Conservation (phyloP, 2,113 vertebrate species). For the Cyprinodon tularosa region DNA sequence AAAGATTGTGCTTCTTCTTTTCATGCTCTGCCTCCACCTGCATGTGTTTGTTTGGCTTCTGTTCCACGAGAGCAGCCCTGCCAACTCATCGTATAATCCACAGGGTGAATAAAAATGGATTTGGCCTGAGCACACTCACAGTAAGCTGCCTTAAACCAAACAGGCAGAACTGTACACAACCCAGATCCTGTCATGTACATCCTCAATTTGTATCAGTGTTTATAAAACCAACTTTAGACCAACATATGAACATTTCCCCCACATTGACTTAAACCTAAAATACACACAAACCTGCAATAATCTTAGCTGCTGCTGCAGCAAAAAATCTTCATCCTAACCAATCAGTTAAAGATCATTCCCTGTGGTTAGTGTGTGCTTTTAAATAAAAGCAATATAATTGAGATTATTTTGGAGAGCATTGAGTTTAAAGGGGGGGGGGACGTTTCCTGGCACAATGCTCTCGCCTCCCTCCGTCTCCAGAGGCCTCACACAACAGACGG, state of each 20-base stretch:
- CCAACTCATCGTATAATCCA: constrained; percentile 59
- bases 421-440: constrained; percentile 26
- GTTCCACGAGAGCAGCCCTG: constrained; percentile 7
- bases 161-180: constrained; percentile 38
- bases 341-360: neutral
- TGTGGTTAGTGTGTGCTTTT: neutral
- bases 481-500: constrained; percentile 75
- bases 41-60: constrained; percentile 25
- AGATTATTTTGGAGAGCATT: constrained; percentile 7
- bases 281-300: too few relatives aligned
- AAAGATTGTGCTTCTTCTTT: neutral
- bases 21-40: constrained; percentile 38
- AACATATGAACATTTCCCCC: neutral
- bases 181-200: constrained; percentile 24
- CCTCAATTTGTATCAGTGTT: constrained; percentile 8
- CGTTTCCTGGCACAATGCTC: constrained; percentile 38
- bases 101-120: constrained; percentile 70
- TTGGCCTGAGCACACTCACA: constrained; percentile 51
- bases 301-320: neutral
- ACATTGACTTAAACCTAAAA: neutral
- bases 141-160: constrained; percentile 61
- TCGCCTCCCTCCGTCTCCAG: constrained; percentile 57
- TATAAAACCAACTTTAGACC: constrained; percentile 12
- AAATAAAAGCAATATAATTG: neutral
- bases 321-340: neutral